Evolutionary conservation across 2,113 vertebrate species (phyloP), one percentile per base, ranked within the genome.

Genomic region (Hucho hucho): DNA sequence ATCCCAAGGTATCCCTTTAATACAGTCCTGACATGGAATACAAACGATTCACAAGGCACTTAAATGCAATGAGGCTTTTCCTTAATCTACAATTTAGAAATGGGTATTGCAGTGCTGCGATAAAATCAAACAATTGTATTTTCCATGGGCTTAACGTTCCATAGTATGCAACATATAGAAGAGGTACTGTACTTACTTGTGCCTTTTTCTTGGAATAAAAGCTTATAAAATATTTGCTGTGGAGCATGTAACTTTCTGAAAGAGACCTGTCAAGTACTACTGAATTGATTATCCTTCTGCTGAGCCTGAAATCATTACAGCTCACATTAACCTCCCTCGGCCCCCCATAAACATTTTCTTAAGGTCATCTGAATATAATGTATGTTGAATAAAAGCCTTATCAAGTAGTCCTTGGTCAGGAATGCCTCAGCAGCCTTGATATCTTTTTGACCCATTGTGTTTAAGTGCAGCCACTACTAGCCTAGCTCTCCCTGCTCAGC

Each of bases 401-500:
- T 16, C 28, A 56, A 26, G 61, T 12, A 12, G 20, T 22, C 70
- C 22, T 25, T n/a, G 46, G 64, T 20, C 32, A 29, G 1, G 6
- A 67, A 16, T 7, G 37, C 32, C 5, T 14, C 5, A 37, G 26
- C 14, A 18, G 65, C 18, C 28, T 7, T 14, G 64, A 65, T 67
- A 67, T 16, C 18, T n/a, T 7, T 25, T 26, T 29, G 43, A 29
- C 68, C 75, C 69, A 25, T 29, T 16, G 29, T 26, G 75, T 47
- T 76, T 25, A 77, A 66, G 75, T 47, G 18, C 43, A 28, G 72
- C 56, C 20, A 61, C n/a, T 46, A 53, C 69, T 13, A 13, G 58
- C 16, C 49, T 16, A 53, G 5, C 29, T 32, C 58, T 43, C 29
- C n/a, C 29, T n/a, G 3, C 29, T 46, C 16, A 22, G 6, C 18